These are phyloP conservation scores for Tautogolabrus adspersus DNA, from an alignment of 2,113 vertebrate species.

Conservation along the genomic window DNA sequence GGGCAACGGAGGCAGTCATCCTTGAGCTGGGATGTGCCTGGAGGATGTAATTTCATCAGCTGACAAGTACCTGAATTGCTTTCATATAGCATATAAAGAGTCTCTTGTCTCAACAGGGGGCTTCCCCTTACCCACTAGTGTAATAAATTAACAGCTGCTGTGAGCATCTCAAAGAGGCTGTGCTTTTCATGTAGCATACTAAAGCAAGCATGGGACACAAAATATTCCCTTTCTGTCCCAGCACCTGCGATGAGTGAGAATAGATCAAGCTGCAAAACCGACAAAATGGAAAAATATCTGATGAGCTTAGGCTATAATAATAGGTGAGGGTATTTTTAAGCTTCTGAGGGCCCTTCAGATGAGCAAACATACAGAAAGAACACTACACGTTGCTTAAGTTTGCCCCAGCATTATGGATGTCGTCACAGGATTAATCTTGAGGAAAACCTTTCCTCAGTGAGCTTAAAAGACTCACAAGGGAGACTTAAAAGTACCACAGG, in stretches of 20 bases:
- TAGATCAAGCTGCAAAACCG: neutral
- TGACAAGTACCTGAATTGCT: slow-evolving; percentile 53
- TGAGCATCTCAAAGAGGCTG: slow-evolving; percentile 49
- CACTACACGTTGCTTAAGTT: slow-evolving; percentile 9
- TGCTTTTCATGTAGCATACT: slow-evolving; percentile 23
- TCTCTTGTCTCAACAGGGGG: slow-evolving; percentile 38
- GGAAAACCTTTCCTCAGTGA: slow-evolving; percentile 12
- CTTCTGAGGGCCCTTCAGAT: neutral
- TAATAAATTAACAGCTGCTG: slow-evolving; percentile 52
- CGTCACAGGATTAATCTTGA: slow-evolving; percentile 32
- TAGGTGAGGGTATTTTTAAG: neutral
- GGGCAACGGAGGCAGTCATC: neutral
- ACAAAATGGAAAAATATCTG: slow-evolving; percentile 2
- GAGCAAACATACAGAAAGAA: slow-evolving; percentile 2
- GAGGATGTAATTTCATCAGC: slow-evolving; percentile 35
- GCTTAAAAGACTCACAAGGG: slow-evolving; percentile 28
- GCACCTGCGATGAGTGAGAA: slow-evolving; percentile 8
- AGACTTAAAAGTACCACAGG: slow-evolving; percentile 19
- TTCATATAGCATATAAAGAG: slow-evolving; percentile 31
- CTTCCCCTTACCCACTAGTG: slow-evolving; percentile 2
- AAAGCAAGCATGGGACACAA: slow-evolving; percentile 15
- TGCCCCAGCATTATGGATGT: slow-evolving; percentile 2
- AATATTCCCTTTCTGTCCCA: slow-evolving; percentile 12
- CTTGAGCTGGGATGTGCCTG: slow-evolving; percentile 14
- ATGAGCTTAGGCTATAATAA: slow-evolving; percentile 15